Percentiles rank a stretch among this genome's conserved stretches.
Evolutionary conservation across 2,888 invertebrate species (phyloP).

Genomic region (Xiphydria camelus): DNA sequence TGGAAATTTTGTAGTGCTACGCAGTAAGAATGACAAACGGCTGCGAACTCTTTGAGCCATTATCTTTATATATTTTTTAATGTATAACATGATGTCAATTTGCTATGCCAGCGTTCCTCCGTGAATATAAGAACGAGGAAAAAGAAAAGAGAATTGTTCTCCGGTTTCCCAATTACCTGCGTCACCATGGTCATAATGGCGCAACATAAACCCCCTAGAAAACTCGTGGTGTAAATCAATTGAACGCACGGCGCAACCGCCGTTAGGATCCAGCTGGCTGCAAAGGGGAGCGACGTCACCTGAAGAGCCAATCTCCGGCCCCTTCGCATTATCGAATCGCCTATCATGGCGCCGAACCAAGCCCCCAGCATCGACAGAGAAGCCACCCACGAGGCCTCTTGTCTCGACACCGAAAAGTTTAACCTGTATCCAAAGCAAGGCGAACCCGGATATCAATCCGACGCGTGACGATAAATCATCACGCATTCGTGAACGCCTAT

Average conservation of each 20-base stretch:
- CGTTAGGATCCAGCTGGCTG: slow-evolving; percentile 80
- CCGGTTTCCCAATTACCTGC: too few species aligned
- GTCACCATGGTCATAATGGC: slow-evolving; percentile 77
- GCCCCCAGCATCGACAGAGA: slow-evolving; percentile 80
- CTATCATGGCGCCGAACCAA: slow-evolving; percentile 77
- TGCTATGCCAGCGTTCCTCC: too few species aligned
- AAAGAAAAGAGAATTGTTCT: not conserved
- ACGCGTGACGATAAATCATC: too few species aligned
- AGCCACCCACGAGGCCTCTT: slow-evolving; percentile 82
- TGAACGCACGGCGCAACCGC: slow-evolving; percentile 76
- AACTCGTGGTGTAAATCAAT: slow-evolving; percentile 82
- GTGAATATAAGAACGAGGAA: not conserved
- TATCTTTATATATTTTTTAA: too few species aligned
- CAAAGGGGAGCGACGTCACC: slow-evolving; percentile 74
- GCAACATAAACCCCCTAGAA: slow-evolving; percentile 81
- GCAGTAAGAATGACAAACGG: too few species aligned
- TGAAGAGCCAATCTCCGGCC: slow-evolving; percentile 74
- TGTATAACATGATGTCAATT: too few species aligned
- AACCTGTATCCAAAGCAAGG: too few species aligned
- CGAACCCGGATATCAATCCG: too few species aligned
- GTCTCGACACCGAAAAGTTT: slow-evolving; percentile 69
- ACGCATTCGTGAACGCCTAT: too few species aligned
- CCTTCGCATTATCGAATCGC: slow-evolving; percentile 76
- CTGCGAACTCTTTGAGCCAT: too few species aligned
- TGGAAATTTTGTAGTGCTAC: slow-evolving; percentile 6